phyloP scores from a whole-genome alignment of 1,140 invertebrate genomes.

The Ctenoplectra terminalis region DNA sequence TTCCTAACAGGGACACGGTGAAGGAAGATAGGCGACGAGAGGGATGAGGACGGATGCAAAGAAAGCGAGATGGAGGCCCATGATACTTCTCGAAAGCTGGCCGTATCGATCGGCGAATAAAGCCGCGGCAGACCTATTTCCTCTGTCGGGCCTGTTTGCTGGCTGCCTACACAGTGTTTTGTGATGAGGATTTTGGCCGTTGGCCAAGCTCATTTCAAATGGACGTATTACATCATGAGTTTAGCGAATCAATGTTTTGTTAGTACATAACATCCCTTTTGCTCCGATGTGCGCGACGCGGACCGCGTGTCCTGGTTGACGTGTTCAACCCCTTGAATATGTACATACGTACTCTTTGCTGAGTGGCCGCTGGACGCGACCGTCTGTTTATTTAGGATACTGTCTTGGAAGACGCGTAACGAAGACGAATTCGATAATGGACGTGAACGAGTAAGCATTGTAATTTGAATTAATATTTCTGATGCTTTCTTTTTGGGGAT shows the following conservation, averaged over 20 bases:
- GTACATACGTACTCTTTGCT: background rate
- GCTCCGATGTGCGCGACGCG: background rate
- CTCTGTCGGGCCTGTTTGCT: conserved; percentile 73
- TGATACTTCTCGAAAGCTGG: conserved; percentile 70
- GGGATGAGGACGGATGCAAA: background rate
- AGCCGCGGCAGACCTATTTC: conserved; percentile 75
- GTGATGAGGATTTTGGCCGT: conserved; percentile 76
- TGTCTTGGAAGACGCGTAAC: too few species aligned
- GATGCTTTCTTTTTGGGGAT: too few species aligned
- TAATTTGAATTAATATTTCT: too few species aligned
- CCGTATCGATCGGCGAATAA: conserved; percentile 75
- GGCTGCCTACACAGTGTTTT: conserved; percentile 76
- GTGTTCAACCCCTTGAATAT: background rate
- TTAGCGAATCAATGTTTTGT: conserved; percentile 80
- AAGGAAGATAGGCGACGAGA: too few species aligned
- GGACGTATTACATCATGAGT: conserved; percentile 79
- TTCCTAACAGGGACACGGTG: too few species aligned
- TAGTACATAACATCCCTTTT: conserved; percentile 61
- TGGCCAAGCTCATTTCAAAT: conserved; percentile 79
- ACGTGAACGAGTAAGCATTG: too few species aligned
- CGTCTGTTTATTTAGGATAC: too few species aligned
- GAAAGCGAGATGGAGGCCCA: conserved; percentile 50
- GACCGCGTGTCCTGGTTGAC: background rate
- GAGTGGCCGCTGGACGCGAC: background rate
- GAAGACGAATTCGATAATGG: too few species aligned